Evolutionary conservation across 2,797 vertebrate genomes (phyloP).

Genomic region (Paguma larvata): DNA sequence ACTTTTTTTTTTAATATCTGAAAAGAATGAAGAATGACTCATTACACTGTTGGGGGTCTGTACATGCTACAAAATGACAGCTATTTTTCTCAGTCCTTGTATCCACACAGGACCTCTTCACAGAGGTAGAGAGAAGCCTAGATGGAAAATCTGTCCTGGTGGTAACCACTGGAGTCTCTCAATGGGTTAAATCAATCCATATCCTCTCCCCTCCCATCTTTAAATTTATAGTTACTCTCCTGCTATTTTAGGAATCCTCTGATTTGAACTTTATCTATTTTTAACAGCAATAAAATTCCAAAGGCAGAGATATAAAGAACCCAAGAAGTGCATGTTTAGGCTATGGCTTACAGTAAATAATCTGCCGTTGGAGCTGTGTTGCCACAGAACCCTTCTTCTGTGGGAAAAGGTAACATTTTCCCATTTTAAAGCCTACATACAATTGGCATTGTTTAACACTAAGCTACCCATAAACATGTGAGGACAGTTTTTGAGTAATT

Average conservation of each 20-base stretch:
- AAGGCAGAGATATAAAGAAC: not conserved
- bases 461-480: not conserved
- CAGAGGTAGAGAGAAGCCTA: not conserved
- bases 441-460: not conserved
- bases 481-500: too few relatives aligned
- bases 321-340: not conserved
- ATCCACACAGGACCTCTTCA: not conserved
- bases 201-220: not conserved
- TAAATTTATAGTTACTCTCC: not conserved
- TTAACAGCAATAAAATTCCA: slow-evolving; percentile 29
- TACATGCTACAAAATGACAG: not conserved
- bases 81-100: not conserved
- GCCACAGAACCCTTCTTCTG: not conserved
- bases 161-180: not conserved
- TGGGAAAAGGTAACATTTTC: not conserved
- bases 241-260: slow-evolving; percentile 27
- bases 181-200: not conserved
- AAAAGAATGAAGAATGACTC: not conserved
- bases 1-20: not conserved
- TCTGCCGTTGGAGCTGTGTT: not conserved
- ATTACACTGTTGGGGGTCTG: not conserved
- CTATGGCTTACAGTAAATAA: not conserved
- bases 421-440: not conserved
- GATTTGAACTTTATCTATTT: slow-evolving; percentile 23
- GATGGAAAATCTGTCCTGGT: not conserved